These are phyloP conservation scores for Neoitamus cyanurus DNA, from an alignment of 2,888 invertebrate species.

Conservation along the genomic window DNA sequence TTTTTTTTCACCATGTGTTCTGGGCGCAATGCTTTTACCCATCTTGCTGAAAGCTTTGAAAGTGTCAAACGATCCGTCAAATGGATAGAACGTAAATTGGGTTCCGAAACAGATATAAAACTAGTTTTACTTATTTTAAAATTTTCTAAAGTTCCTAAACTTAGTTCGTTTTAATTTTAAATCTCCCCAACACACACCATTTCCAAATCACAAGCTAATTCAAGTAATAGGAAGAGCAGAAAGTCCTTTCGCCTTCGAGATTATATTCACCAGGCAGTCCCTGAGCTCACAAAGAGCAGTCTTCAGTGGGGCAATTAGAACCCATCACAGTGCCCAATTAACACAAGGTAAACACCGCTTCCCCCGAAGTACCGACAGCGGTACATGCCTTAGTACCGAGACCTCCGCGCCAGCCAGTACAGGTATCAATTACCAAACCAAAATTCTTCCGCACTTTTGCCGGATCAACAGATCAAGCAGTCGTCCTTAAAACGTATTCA, in stretches of 20 bases:
- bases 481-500: background rate
- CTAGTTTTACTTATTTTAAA: too few relatives aligned
- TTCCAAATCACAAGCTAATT: background rate
- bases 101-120: too few relatives aligned
- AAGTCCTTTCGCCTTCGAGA: background rate
- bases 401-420: background rate
- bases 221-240: background rate
- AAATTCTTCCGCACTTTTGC: background rate
- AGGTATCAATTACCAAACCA: slow-evolving; percentile 1
- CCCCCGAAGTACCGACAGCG: background rate
- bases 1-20: too few relatives aligned
- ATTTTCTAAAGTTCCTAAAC: too few relatives aligned
- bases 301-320: background rate
- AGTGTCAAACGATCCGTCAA: too few relatives aligned
- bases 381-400: background rate
- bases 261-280: background rate
- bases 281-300: background rate
- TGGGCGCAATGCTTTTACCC: too few relatives aligned
- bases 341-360: background rate
- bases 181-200: too few relatives aligned
- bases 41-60: too few relatives aligned
- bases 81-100: too few relatives aligned
- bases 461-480: slow-evolving; percentile 8
- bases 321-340: background rate
- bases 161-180: too few relatives aligned